phyloP scores from a whole-genome alignment of 2,113 vertebrate species.

The Toxotes chatareus region DNA sequence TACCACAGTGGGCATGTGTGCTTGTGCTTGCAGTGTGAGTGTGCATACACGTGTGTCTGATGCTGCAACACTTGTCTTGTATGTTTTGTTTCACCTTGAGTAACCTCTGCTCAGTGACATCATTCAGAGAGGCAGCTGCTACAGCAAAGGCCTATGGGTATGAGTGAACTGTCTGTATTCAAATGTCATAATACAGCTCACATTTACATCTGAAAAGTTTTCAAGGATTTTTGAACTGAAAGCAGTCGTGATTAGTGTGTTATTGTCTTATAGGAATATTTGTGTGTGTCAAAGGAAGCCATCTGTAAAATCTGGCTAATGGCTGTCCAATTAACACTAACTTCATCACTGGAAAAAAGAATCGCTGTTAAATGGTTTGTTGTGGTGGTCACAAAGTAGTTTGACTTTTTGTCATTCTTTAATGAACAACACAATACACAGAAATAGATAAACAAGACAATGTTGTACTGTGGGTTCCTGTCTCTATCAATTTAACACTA shows the following conservation, averaged over 20 bases:
- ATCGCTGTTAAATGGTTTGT: not conserved
- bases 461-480: not conserved
- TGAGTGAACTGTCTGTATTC: not conserved
- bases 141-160: constrained; percentile 14
- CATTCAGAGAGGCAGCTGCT: constrained; percentile 36
- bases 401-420: not conserved
- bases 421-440: not conserved
- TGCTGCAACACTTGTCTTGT: constrained; percentile 52
- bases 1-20: not conserved
- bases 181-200: constrained; percentile 18
- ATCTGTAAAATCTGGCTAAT: constrained; percentile 10
- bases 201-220: constrained; percentile 20
- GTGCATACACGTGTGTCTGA: constrained; percentile 29
- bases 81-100: constrained; percentile 62
- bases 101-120: constrained; percentile 58
- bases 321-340: not conserved
- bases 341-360: not conserved
- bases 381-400: not conserved
- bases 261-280: not conserved
- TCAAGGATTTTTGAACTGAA: not conserved
- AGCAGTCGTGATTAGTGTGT: not conserved
- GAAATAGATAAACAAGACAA: not conserved
- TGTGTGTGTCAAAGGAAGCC: constrained; percentile 2
- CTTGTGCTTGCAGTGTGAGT: constrained; percentile 17
- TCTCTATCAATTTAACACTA: not conserved